These are phyloP conservation scores for Caerostris darwini DNA, from an alignment of 1,140 invertebrate genomes.

Conservation along the genomic window DNA sequence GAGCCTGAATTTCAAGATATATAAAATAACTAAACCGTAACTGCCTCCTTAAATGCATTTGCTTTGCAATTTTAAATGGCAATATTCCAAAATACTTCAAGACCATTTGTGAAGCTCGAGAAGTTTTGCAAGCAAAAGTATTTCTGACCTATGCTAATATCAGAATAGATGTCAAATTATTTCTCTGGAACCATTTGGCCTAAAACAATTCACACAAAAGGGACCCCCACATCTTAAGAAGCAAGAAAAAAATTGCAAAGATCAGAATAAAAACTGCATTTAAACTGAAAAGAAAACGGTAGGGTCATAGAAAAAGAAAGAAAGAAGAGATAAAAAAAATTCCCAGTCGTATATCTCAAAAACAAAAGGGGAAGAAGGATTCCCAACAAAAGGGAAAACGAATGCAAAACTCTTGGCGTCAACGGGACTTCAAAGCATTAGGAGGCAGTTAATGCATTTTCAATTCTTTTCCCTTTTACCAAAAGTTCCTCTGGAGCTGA, in stretches of 20 bases:
- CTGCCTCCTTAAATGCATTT: no score
- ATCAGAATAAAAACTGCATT: conserved; percentile 5
- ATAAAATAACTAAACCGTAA: no score
- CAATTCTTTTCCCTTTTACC: conserved; percentile 65
- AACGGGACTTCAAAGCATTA: conserved; percentile 64
- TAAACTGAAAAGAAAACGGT: background rate
- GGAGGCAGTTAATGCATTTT: conserved; percentile 68
- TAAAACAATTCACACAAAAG: conserved; percentile 21
- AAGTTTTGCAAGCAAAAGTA: no score
- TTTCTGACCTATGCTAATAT: no score
- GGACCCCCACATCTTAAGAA: background rate
- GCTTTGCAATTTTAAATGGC: no score
- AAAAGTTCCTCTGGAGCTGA: conserved; percentile 33
- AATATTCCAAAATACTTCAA: no score
- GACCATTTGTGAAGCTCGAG: no score
- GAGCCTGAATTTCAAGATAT: no score
- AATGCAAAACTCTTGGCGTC: conserved; percentile 66
- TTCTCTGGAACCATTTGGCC: background rate
- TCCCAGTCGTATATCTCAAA: background rate
- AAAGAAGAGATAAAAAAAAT: background rate
- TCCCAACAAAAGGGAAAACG: conserved; percentile 47
- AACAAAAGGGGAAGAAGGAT: conserved; percentile 37
- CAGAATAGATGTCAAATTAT: no score
- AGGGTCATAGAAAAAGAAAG: background rate
- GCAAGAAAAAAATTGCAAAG: background rate